phyloP scores from a whole-genome alignment of 2,888 invertebrate species.

The Melolontha melolontha region DNA sequence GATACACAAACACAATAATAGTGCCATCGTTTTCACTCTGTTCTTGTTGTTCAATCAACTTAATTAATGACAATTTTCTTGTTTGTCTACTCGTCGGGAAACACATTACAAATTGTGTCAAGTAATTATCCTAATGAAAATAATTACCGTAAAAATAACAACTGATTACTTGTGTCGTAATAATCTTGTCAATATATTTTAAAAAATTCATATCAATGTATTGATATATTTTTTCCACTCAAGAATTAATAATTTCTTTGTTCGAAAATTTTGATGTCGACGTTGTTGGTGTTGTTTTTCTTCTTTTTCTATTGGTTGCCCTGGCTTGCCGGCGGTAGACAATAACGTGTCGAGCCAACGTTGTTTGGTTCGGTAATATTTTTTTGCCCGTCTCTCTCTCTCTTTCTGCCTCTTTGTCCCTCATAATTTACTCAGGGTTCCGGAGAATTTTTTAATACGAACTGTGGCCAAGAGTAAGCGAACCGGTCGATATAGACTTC shows the following conservation, averaged over 20 bases:
- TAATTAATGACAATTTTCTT: conserved; percentile 23
- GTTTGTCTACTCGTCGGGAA: conserved; percentile 7
- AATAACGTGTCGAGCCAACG: conserved; percentile 33
- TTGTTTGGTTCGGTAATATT: conserved; percentile 35
- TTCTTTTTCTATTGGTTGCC: conserved; percentile 34
- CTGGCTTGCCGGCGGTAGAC: conserved; percentile 21
- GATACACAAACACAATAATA: conserved; percentile 1
- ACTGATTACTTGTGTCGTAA: conserved; percentile 15
- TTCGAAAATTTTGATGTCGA: conserved; percentile 28
- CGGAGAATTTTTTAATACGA: conserved; percentile 37
- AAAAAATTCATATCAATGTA: conserved; percentile 17
- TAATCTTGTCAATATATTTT: conserved; percentile 16
- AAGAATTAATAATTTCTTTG: conserved; percentile 32
- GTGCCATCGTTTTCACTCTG: neutral
- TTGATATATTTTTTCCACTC: conserved; percentile 1
- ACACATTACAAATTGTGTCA: conserved; percentile 8
- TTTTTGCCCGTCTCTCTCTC: conserved; percentile 22
- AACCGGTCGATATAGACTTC: conserved; percentile 36
- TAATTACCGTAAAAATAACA: conserved; percentile 12
- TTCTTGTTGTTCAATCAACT: conserved; percentile 20
- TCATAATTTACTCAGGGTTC: conserved; percentile 35
- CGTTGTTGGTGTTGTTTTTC: conserved; percentile 24
- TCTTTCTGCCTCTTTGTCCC: conserved; percentile 29
- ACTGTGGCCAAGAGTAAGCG: conserved; percentile 21
- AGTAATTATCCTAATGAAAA: conserved; percentile 20